Evolutionary conservation across 1,140 invertebrate species (phyloP).

Genomic region (Mizuhopecten yessoensis): DNA sequence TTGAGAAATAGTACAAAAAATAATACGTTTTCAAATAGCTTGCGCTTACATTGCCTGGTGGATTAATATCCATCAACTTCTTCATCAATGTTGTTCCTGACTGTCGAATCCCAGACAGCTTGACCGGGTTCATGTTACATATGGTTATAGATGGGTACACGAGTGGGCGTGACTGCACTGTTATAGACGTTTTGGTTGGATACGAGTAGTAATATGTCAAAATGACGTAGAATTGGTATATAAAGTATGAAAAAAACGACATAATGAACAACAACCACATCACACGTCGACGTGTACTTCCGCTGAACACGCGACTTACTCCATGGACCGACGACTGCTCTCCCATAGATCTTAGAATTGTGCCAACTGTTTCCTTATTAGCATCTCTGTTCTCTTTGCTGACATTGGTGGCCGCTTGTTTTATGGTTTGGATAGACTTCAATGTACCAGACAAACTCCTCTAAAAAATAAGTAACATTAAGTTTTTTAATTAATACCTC

Average conservation of each 20-base stretch:
- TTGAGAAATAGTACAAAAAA: too few relatives aligned
- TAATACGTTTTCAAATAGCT: too few relatives aligned
- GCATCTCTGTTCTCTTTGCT: background rate
- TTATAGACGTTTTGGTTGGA: background rate
- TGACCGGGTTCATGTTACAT: background rate
- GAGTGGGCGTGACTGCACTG: background rate
- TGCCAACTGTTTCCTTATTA: background rate
- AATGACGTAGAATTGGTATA: background rate
- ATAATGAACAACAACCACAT: background rate
- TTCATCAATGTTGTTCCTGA: background rate
- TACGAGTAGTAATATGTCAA: background rate
- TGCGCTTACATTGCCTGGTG: background rate
- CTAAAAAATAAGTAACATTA: background rate
- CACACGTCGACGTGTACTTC: background rate
- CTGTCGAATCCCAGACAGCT: background rate
- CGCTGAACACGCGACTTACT: background rate
- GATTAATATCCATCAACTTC: background rate
- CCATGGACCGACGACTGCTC: background rate
- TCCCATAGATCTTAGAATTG: background rate
- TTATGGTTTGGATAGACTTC: background rate
- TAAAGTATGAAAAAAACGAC: background rate
- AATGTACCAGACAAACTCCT: background rate
- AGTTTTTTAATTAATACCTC: too few relatives aligned
- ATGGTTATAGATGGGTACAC: background rate
- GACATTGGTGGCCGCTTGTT: background rate